Base-by-base conservation (phyloP, 2,113 vertebrate species). In the Octodon degus region DNA sequence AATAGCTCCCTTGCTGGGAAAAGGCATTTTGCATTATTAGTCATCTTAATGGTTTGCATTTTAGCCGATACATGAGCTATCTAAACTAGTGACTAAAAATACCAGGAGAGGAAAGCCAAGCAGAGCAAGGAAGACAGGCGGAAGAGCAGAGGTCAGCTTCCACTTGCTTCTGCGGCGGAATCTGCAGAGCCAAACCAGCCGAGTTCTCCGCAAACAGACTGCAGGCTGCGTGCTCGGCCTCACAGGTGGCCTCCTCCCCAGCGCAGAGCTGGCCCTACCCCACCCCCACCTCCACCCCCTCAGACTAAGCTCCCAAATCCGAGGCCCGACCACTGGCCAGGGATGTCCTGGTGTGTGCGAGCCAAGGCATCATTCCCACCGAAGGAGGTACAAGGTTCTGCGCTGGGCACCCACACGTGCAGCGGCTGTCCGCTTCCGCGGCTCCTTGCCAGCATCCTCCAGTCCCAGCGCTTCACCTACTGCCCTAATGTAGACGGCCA, bases 11-110 rank as follows among this genome's bases (percentile, higher is more conserved):
- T 89, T 93, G 17, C 47, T 86, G 67, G 40, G 74, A 91, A 91
- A 84, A 89, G 60, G 80, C 14, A 43, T 89, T 95, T 88, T 85
- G 62, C 63, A 67, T 95, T 89, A 24, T 94, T 94, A 86, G 40
- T 87, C 55, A 86, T 70, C 86, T 81, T 68, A 92, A 70, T 58
- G 80, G 62, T 43, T 95, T 25, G 2, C 86, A 62, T 55, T 94
- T 74, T 82, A 93, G 65, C 55, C 34, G 58, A 95, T 89, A 87
- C 79, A n/a, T 14, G n/a, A 76, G n/a, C 19, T 76, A 74, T 24
- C 74, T 84, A 60, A 63, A 74, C 22, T 50, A 25, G 30, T 40
- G n/a, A 70, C 90, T 91, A 76, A 89, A 96, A 93, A 85, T 85
- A 76, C 17, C n/a, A 70, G 43, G 53, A 82, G 1, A 40, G 11